Conservation (phyloP, 2,113 vertebrate species). For the Nothocercus julius region DNA sequence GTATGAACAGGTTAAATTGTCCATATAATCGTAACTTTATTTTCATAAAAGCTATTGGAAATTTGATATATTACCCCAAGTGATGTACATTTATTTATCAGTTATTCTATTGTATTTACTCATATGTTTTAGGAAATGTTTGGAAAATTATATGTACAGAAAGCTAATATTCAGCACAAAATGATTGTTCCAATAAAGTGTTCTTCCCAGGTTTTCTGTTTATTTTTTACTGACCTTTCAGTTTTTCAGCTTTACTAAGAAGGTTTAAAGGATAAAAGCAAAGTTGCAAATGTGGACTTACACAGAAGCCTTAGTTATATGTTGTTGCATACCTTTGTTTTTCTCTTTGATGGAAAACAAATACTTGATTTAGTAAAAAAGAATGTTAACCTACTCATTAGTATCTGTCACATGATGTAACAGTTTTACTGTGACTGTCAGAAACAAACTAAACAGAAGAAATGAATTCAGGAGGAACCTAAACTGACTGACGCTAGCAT, state of each 20-base stretch:
- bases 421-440: not conserved
- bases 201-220: not conserved
- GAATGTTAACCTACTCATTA: not conserved
- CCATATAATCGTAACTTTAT: not conserved
- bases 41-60: not conserved
- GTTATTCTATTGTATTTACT: not conserved
- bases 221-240: not conserved
- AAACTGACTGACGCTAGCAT: not conserved
- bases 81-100: not conserved
- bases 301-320: not conserved
- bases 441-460: not conserved
- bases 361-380: not conserved
- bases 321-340: not conserved
- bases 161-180: not conserved
- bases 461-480: not conserved
- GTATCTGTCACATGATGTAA: not conserved
- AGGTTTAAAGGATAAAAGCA: not conserved
- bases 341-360: not conserved
- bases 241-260: not conserved
- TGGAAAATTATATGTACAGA: not conserved
- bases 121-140: not conserved
- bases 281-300: not conserved
- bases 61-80: not conserved
- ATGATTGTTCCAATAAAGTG: accelerated
- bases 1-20: not conserved